Evolutionary conservation across 2,888 invertebrate species (phyloP).

Genomic region (Nomada lathburiana): DNA sequence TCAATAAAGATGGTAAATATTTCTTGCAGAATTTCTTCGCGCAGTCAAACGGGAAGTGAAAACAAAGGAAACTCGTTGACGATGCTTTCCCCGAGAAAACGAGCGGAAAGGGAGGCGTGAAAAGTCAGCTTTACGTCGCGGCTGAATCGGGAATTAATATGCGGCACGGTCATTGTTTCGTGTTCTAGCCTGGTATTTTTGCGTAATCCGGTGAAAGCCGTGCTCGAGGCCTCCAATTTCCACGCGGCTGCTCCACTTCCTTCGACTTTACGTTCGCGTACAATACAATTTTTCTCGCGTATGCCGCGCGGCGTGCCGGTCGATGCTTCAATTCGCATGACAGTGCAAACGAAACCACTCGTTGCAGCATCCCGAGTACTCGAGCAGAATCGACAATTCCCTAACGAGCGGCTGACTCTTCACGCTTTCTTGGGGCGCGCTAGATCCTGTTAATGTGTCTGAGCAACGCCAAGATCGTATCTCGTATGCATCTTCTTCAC

Average conservation of each 20-base stretch:
- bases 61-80: slow-evolving; percentile 8
- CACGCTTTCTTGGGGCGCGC: slow-evolving; percentile 4
- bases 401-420: slow-evolving; percentile 9
- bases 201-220: slow-evolving; percentile 77
- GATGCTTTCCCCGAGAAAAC: slow-evolving; percentile 6
- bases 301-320: slow-evolving; percentile 6
- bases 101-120: slow-evolving; percentile 26
- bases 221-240: slow-evolving; percentile 65
- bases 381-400: not conserved
- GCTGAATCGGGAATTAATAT: slow-evolving; percentile 34
- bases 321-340: not conserved
- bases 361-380: not conserved
- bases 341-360: slow-evolving; percentile 12
- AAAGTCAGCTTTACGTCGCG: slow-evolving; percentile 26
- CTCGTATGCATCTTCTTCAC: too few relatives aligned
- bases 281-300: slow-evolving; percentile 30
- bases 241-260: slow-evolving; percentile 63
- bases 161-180: slow-evolving; percentile 65
- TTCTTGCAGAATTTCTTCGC: not conserved
- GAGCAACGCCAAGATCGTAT: not conserved
- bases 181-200: slow-evolving; percentile 43
- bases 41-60: not conserved
- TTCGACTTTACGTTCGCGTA: slow-evolving; percentile 14
- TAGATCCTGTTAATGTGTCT: not conserved
- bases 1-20: not conserved